phyloP scores from a whole-genome alignment of 2,888 invertebrate species.

The Zeuzera pyrina region DNA sequence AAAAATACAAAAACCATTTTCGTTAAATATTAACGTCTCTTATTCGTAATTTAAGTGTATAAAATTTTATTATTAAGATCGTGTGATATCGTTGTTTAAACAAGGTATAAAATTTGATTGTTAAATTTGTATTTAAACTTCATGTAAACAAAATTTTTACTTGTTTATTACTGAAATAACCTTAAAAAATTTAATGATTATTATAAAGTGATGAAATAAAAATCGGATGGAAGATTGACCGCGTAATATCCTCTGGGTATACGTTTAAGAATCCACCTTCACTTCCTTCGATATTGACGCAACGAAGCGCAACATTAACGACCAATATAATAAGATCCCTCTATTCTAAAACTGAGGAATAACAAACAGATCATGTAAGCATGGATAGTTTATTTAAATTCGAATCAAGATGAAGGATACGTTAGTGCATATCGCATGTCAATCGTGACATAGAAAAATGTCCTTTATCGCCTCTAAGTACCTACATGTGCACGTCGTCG shows the following conservation, averaged over 20 bases:
- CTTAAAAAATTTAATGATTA: neutral
- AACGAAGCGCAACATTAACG: slow-evolving; percentile 19
- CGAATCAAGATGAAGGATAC: slow-evolving; percentile 10
- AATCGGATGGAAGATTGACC: slow-evolving; percentile 3
- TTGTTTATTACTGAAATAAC: no score
- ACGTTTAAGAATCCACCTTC: slow-evolving; percentile 30
- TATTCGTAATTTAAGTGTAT: no score
- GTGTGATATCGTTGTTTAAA: no score
- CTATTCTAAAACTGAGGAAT: no score
- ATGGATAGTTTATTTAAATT: slow-evolving; percentile 8
- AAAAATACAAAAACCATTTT: no score
- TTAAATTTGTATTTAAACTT: no score
- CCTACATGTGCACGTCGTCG: slow-evolving; percentile 1
- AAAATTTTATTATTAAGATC: no score
- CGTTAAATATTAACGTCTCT: no score
- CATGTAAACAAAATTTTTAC: no score
- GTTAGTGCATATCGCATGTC: slow-evolving; percentile 6
- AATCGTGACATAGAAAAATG: slow-evolving; percentile 12
- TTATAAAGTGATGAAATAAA: neutral
- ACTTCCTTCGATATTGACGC: slow-evolving; percentile 38
- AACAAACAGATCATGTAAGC: slow-evolving; percentile 2
- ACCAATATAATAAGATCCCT: slow-evolving; percentile 21
- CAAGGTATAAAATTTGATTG: no score
- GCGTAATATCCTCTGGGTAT: slow-evolving; percentile 25
- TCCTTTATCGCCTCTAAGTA: slow-evolving; percentile 9